Evolutionary conservation across 2,113 vertebrate species (phyloP), one percentile per base, ranked within the genome.

Genomic region (Dendrocopos noguchii): DNA sequence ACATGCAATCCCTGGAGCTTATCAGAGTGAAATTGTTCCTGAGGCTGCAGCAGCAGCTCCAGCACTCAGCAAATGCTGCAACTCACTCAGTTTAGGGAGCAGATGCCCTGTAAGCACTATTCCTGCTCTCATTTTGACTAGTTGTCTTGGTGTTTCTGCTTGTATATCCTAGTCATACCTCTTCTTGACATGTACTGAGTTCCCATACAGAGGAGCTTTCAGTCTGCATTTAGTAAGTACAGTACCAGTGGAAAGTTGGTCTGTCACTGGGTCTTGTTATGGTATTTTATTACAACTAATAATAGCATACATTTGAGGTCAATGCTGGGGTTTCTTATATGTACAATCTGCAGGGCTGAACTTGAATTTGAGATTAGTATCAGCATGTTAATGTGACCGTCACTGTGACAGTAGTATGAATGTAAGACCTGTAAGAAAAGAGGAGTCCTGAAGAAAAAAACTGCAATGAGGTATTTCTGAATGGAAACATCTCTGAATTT

Each of bases 11-110:
- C 5, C 15, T 68, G 70, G 28, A 86, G 34, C 13, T 86, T 18
- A 50, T 34, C 47, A 10, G 73, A 52, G 25, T 42, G 11, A 27
- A 15, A 6, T 39, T 8, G 4, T 56, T 83, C 36, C 44, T 68
- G 56, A 46, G 52, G 18, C 24, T 77, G 21, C n/a, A 12, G 47
- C 65, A n/a, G 18, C 17, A 11, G 16, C 25, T 76, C 17, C 44
- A 64, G 34, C 39, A 25, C 29, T 57, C 61, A 19, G 7, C 25
- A 80, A 57, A 80, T 10, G 17, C 50, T 72, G 15, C 29, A 57
- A 0, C 5, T 77, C 5, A 1, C 16, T 46, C 6, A 3, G 11
- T 1, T 29, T 88, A 80, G 55, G 39, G 1, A 12, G 36, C 28
- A 65, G 29, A 33, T 67, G 42, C 39, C 34, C 57, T 71, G 31